Percentiles rank a stretch among this genome's conserved stretches.
Evolutionary conservation across 2,888 invertebrate genomes (phyloP).

Genomic region (Ectemnius lituratus): DNA sequence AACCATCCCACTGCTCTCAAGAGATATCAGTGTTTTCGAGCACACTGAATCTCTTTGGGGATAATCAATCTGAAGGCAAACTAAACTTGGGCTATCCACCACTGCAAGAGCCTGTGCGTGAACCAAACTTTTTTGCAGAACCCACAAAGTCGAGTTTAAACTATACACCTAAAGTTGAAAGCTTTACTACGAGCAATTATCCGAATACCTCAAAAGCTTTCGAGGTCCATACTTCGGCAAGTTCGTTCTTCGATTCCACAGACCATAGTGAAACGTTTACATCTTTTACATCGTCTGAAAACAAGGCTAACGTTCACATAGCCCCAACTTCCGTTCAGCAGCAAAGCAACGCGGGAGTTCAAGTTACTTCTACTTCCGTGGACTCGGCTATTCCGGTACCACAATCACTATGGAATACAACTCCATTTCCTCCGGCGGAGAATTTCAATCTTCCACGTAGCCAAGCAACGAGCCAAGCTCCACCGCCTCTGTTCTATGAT

Average conservation of each 20-base stretch:
- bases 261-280: not conserved
- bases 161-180: not conserved
- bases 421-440: constrained; percentile 12
- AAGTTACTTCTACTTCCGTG: constrained; percentile 2
- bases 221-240: constrained; percentile 6
- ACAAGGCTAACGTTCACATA: not conserved
- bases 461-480: constrained; percentile 4
- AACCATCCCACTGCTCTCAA: constrained; percentile 32
- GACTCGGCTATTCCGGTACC: not conserved
- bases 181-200: not conserved
- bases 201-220: constrained; percentile 4
- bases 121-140: not conserved
- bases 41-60: constrained; percentile 21
- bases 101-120: not conserved
- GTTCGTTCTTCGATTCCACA: constrained; percentile 30
- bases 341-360: not conserved
- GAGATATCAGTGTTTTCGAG: constrained; percentile 8
- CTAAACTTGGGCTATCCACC: not conserved
- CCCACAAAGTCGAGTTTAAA: constrained; percentile 25
- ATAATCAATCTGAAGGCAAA: constrained; percentile 21
- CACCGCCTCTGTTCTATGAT: constrained; percentile 63
- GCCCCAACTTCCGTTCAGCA: constrained; percentile 10
- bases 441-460: constrained; percentile 8
- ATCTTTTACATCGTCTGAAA: constrained; percentile 14
- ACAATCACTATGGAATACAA: constrained; percentile 26